These are phyloP conservation scores for Noctuana brunneofusca DNA, from an alignment of 2,888 invertebrate genomes.

Conservation along the genomic window DNA sequence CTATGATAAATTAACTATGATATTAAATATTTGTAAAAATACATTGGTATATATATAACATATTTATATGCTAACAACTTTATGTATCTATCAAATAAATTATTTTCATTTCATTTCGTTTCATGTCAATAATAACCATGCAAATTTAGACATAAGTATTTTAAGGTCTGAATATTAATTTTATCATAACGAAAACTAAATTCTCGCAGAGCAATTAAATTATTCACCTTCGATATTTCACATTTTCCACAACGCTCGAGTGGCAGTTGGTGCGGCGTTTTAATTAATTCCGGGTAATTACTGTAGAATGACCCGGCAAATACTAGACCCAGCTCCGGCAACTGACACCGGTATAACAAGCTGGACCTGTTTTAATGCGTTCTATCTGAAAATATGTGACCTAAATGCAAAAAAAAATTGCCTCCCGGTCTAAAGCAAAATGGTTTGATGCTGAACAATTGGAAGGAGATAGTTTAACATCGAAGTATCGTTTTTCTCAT, in stretches of 20 bases:
- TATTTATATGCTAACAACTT: too few relatives aligned
- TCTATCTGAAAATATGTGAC: constrained; percentile 7
- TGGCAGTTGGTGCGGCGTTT: constrained; percentile 21
- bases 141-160: too few relatives aligned
- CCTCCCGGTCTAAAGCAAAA: background rate
- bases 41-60: too few relatives aligned
- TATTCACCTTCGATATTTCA: constrained; percentile 27
- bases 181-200: background rate
- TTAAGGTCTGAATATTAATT: background rate
- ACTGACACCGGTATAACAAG: constrained; percentile 9
- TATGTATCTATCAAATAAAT: too few relatives aligned
- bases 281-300: constrained; percentile 39
- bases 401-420: background rate
- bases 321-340: constrained; percentile 34
- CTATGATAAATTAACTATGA: too few relatives aligned
- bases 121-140: too few relatives aligned
- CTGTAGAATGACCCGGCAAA: constrained; percentile 32
- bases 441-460: background rate
- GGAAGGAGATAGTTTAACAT: too few relatives aligned
- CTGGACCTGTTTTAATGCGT: constrained; percentile 4
- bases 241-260: constrained; percentile 18
- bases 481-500: background rate
- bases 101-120: too few relatives aligned
- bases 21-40: too few relatives aligned
- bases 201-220: constrained; percentile 23